A percentile compares a stretch with the other conserved stretches of the same genome.
These are phyloP conservation scores for Phylloscopus whistleri DNA, from an alignment of 2,113 vertebrate genomes.

Conservation along the genomic window DNA sequence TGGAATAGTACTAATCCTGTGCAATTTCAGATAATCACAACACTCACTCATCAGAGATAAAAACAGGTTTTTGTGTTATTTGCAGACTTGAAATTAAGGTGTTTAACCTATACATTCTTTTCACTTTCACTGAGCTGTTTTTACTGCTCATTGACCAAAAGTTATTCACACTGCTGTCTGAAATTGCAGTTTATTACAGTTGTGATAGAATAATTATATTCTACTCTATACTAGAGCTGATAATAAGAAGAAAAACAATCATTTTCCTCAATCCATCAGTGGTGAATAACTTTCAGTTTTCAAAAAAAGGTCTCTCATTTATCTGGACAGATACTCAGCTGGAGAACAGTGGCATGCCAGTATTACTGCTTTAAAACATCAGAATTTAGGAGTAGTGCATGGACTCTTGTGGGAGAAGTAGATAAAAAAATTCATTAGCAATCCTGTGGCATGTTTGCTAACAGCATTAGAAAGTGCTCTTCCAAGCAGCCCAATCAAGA, in stretches of 20 bases:
- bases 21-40: slow-evolving; percentile 24
- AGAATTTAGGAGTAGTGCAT: background rate
- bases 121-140: background rate
- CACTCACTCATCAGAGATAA: background rate
- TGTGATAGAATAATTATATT: slow-evolving; percentile 31
- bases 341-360: background rate
- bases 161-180: slow-evolving; percentile 9
- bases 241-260: background rate
- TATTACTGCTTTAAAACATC: background rate
- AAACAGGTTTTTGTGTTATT: background rate
- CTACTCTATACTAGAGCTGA: background rate
- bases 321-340: background rate
- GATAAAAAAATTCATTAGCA: slow-evolving; percentile 20
- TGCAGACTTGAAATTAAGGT: background rate
- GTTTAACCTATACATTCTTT: background rate
- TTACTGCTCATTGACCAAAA: slow-evolving; percentile 38
- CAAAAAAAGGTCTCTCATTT: background rate
- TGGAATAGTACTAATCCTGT: background rate
- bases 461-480: slow-evolving; percentile 27
- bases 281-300: background rate
- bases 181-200: slow-evolving; percentile 43
- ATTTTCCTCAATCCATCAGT: background rate
- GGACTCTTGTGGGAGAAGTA: background rate
- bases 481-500: slow-evolving; percentile 6
- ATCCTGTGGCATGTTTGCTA: slow-evolving; percentile 33